Evolutionary conservation across 2,888 invertebrate species (phyloP).

Genomic region (Philereme vetulata): DNA sequence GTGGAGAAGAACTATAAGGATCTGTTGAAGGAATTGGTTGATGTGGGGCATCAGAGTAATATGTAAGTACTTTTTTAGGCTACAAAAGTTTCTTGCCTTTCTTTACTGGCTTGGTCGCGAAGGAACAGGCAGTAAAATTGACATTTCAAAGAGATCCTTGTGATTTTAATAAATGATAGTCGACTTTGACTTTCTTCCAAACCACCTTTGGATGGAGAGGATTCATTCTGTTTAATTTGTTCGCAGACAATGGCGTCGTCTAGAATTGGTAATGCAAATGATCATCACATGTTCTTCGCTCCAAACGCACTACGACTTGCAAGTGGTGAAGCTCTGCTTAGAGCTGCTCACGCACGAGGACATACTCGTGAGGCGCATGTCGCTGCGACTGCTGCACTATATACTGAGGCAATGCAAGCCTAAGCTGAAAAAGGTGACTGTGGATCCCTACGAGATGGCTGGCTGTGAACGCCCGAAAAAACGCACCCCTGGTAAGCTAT

Average conservation of each 20-base stretch:
- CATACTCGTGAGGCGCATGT: slow-evolving; percentile 90
- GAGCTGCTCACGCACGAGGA: slow-evolving; percentile 89
- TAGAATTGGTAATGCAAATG: slow-evolving; percentile 89
- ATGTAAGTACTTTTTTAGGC: slow-evolving; percentile 55
- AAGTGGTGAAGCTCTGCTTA: slow-evolving; percentile 86
- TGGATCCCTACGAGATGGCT: slow-evolving; percentile 82
- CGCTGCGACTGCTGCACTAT: slow-evolving; percentile 84
- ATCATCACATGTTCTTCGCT: slow-evolving; percentile 88
- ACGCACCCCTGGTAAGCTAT: slow-evolving; percentile 61
- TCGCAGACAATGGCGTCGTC: slow-evolving; percentile 91
- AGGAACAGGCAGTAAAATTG: too few relatives aligned
- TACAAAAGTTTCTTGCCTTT: not conserved
- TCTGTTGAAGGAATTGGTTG: slow-evolving; percentile 81
- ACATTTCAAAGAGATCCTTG: too few relatives aligned
- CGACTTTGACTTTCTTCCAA: too few relatives aligned
- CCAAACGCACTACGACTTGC: slow-evolving; percentile 86
- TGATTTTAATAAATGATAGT: too few relatives aligned
- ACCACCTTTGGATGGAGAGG: too few relatives aligned
- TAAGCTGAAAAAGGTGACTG: slow-evolving; percentile 82
- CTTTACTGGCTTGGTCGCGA: too few relatives aligned
- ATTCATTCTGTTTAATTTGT: not conserved
- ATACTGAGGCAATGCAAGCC: slow-evolving; percentile 89
- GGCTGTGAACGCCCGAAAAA: slow-evolving; percentile 51
- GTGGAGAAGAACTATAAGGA: slow-evolving; percentile 80
- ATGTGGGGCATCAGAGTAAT: slow-evolving; percentile 72